A percentile compares a stretch with the other conserved stretches of the same genome.
phyloP scores from a whole-genome alignment of 2,113 vertebrate species.

The Donacobius atricapilla region DNA sequence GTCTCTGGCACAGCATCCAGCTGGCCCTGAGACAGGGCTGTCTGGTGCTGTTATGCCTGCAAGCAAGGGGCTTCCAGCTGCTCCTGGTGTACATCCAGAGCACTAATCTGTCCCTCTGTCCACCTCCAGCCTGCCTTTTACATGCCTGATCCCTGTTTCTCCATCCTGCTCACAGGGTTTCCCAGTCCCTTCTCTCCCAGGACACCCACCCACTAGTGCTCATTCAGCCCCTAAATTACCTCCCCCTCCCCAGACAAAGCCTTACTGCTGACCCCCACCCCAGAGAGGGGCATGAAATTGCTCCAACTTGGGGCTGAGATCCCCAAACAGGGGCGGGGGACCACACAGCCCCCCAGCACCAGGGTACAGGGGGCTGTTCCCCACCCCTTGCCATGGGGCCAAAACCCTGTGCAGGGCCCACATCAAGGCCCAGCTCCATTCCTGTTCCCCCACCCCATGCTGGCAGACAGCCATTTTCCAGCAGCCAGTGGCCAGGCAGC shows the following conservation, averaged over 20 bases:
- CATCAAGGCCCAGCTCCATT: not conserved
- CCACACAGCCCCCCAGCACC: not conserved
- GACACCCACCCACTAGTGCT: rapidly evolving
- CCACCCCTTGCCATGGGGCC: rapidly evolving
- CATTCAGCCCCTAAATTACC: not conserved
- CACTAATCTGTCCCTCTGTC: not conserved
- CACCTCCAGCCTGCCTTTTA: not conserved
- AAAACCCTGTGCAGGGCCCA: not conserved
- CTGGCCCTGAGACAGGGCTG: not conserved
- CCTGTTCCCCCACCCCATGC: rapidly evolving
- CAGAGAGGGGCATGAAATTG: not conserved
- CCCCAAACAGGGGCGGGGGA: rapidly evolving
- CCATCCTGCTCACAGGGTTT: not conserved
- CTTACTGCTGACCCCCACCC: rapidly evolving
- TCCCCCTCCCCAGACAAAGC: not conserved
- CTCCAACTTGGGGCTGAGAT: not conserved
- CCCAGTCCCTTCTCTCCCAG: not conserved
- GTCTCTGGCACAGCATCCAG: not conserved
- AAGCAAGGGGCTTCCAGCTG: not conserved
- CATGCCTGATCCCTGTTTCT: not conserved
- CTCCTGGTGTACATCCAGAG: not conserved
- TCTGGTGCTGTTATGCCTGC: not conserved
- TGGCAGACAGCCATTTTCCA: constrained; percentile 47
- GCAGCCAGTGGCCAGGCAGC: not conserved
- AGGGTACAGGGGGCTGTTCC: not conserved